Conservation (phyloP, 2,888 invertebrate genomes). For the Acrobasis suavella region DNA sequence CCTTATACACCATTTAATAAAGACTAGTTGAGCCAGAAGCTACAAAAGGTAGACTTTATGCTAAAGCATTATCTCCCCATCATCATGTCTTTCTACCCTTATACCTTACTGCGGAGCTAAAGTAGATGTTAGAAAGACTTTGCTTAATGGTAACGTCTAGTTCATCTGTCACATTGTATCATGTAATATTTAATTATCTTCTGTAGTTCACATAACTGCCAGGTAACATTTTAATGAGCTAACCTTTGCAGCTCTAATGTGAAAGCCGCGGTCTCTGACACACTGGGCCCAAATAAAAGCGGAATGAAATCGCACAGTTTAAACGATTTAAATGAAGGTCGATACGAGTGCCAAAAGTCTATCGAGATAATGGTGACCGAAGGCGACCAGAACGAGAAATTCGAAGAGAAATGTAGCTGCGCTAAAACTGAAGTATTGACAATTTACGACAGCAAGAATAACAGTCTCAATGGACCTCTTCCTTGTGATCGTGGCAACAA, state of each 20-base stretch:
- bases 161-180: no score
- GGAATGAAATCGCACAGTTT: neutral
- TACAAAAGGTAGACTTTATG: no score
- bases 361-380: slow-evolving; percentile 12
- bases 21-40: no score
- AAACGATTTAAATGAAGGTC: neutral
- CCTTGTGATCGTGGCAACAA: neutral
- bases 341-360: slow-evolving; percentile 12
- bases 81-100: no score
- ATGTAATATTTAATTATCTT: no score
- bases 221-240: no score
- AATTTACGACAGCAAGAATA: slow-evolving; percentile 1
- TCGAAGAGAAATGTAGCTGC: slow-evolving; percentile 4
- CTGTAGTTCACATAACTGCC: no score
- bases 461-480: neutral
- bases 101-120: no score
- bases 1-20: no score
- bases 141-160: no score
- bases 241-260: neutral
- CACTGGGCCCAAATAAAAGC: slow-evolving; percentile 1
- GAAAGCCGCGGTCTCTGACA: neutral
- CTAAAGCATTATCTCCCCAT: no score
- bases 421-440: slow-evolving; percentile 10
- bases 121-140: no score
- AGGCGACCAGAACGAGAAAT: neutral